A percentile compares a stretch with the other conserved stretches of the same genome.
Evolutionary conservation across 2,797 vertebrate genomes (phyloP).

Genomic region (Melanotaenia maccullochi): DNA sequence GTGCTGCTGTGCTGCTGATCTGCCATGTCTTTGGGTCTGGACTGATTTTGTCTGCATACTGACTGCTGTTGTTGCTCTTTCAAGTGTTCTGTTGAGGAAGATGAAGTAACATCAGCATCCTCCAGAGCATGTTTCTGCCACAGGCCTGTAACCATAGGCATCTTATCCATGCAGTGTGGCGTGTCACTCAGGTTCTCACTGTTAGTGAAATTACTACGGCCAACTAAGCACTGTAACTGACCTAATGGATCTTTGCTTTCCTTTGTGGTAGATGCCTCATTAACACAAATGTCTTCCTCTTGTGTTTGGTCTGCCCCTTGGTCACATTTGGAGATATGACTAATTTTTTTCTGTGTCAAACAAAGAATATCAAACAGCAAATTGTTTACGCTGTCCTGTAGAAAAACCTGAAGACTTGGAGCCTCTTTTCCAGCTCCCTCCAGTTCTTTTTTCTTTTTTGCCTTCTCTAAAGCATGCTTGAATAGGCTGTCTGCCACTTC

Average conservation of each 20-base stretch:
- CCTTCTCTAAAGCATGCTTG: slow-evolving; percentile 89
- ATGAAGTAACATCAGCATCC: slow-evolving; percentile 59
- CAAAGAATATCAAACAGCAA: slow-evolving; percentile 90
- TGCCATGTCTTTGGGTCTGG: slow-evolving; percentile 75
- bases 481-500: slow-evolving; percentile 90
- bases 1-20: slow-evolving; percentile 70
- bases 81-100: slow-evolving; percentile 25
- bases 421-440: slow-evolving; percentile 73
- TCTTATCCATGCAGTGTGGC: slow-evolving; percentile 62
- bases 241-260: slow-evolving; percentile 65
- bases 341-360: slow-evolving; percentile 91
- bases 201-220: slow-evolving; percentile 57
- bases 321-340: slow-evolving; percentile 79
- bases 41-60: slow-evolving; percentile 61
- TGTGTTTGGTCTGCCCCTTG: slow-evolving; percentile 73
- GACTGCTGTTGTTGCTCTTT: slow-evolving; percentile 72
- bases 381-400: slow-evolving; percentile 87
- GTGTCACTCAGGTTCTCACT: slow-evolving; percentile 55
- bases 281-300: slow-evolving; percentile 61
- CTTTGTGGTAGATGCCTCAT: slow-evolving; percentile 58
- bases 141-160: slow-evolving; percentile 41
- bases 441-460: slow-evolving; percentile 83
- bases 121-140: slow-evolving; percentile 66
- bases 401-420: slow-evolving; percentile 77
- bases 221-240: slow-evolving; percentile 62